A percentile compares a stretch with the other conserved stretches of the same genome.
Evolutionary conservation across 2,797 vertebrate species (phyloP).

Genomic region (Neosalanx taihuensis): DNA sequence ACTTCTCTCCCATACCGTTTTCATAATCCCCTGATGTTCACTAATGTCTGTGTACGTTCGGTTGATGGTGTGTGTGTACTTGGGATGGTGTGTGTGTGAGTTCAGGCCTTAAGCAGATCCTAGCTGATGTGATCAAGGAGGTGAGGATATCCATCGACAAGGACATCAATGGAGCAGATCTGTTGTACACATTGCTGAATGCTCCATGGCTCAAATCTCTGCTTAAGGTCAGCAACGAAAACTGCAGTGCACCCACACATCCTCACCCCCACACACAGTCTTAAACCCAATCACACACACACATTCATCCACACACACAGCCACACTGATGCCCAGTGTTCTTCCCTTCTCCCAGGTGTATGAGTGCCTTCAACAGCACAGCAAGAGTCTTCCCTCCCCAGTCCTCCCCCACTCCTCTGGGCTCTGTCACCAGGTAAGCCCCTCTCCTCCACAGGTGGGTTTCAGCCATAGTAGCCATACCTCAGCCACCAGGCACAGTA

Average conservation of each 20-base stretch:
- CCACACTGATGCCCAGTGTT: not conserved
- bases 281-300: not conserved
- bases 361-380: slow-evolving; percentile 82
- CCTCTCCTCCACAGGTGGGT: not conserved
- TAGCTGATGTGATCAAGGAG: slow-evolving; percentile 82
- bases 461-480: not conserved
- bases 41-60: slow-evolving; percentile 19
- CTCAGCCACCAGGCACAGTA: not conserved
- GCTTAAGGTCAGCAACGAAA: slow-evolving; percentile 80
- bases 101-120: slow-evolving; percentile 81
- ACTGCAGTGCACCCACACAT: not conserved
- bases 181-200: slow-evolving; percentile 83
- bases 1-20: not conserved
- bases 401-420: slow-evolving; percentile 70
- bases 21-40: slow-evolving; percentile 12
- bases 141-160: slow-evolving; percentile 78
- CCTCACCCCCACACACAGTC: not conserved
- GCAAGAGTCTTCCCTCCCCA: slow-evolving; percentile 69
- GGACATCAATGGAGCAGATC: slow-evolving; percentile 78
- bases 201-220: slow-evolving; percentile 89
- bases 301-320: not conserved
- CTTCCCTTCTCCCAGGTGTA: slow-evolving; percentile 75
- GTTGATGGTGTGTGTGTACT: slow-evolving; percentile 10
- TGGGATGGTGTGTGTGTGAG: slow-evolving; percentile 4
- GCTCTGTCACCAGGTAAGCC: slow-evolving; percentile 81